A percentile compares a stretch with the other conserved stretches of the same genome.
Conservation (phyloP, 2,113 vertebrate genomes). For the Mormoops blainvillei region DNA sequence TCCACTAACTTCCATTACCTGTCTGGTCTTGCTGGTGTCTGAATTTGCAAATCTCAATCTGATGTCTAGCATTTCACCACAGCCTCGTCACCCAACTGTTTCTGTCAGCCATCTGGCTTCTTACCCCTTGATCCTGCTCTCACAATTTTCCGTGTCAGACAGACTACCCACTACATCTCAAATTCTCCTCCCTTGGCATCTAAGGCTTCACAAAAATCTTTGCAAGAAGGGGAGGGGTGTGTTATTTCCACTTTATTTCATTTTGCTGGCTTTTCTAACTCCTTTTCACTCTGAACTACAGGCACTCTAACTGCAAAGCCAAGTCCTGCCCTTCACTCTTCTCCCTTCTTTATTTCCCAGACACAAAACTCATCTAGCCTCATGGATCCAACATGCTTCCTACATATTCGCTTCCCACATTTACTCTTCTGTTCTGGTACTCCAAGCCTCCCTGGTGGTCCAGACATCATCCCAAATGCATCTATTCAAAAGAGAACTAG, state of each 20-base stretch:
- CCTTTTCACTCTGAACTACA: not conserved
- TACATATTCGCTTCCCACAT: not conserved
- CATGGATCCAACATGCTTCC: not conserved
- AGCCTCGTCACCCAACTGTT: not conserved
- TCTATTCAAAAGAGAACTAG: conserved; percentile 17
- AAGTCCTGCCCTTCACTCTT: not conserved
- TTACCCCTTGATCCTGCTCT: not conserved
- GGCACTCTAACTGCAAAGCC: not conserved
- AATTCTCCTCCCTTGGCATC: not conserved
- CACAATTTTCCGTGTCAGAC: not conserved
- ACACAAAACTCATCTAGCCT: not conserved
- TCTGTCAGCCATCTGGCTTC: not conserved
- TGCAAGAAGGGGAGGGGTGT: not conserved
- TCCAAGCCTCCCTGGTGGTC: not conserved
- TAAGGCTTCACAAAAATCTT: not conserved
- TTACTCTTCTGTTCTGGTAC: not conserved
- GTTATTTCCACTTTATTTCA: not conserved
- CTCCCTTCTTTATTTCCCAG: not conserved
- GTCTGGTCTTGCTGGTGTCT: not conserved
- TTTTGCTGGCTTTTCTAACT: not conserved
- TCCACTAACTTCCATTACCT: not conserved
- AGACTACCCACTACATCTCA: not conserved
- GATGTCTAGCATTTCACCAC: not conserved
- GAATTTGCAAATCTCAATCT: not conserved
- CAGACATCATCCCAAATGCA: not conserved